These are phyloP conservation scores for Serinus canaria DNA, from an alignment of 2,113 vertebrate species.

Conservation along the genomic window DNA sequence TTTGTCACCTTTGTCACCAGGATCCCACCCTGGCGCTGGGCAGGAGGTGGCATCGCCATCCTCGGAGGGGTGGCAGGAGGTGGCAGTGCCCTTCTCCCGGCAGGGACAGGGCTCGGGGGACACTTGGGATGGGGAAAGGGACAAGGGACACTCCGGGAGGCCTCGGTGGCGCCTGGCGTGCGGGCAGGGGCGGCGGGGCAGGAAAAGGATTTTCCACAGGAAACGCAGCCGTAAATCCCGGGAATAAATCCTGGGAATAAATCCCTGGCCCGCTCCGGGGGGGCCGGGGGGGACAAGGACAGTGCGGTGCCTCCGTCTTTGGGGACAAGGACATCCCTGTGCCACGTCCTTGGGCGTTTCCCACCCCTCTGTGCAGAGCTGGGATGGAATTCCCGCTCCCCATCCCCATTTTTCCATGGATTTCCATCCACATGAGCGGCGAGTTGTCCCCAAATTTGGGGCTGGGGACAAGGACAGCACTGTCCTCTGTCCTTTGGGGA, in stretches of 20 bases:
- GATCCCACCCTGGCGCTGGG: neutral
- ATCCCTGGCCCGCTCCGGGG: neutral
- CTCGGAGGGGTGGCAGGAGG: rapidly evolving
- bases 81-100: neutral
- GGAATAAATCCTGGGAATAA: rapidly evolving
- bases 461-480: neutral
- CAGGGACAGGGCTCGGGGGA: neutral
- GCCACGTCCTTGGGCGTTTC: neutral
- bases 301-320: neutral
- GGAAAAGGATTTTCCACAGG: conserved; percentile 31
- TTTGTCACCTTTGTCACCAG: neutral
- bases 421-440: neutral
- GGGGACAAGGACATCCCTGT: neutral
- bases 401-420: neutral
- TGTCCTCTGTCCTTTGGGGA: neutral
- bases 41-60: neutral
- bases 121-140: neutral
- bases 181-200: neutral
- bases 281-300: neutral
- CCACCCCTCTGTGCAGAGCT: too few relatives aligned
- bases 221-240: neutral
- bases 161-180: neutral
- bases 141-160: rapidly evolving
- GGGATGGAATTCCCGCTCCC: neutral
- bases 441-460: neutral